Evolutionary conservation across 2,113 vertebrate genomes (phyloP), one percentile per base, ranked within the genome.

Genomic region (Isichthys henryi): DNA sequence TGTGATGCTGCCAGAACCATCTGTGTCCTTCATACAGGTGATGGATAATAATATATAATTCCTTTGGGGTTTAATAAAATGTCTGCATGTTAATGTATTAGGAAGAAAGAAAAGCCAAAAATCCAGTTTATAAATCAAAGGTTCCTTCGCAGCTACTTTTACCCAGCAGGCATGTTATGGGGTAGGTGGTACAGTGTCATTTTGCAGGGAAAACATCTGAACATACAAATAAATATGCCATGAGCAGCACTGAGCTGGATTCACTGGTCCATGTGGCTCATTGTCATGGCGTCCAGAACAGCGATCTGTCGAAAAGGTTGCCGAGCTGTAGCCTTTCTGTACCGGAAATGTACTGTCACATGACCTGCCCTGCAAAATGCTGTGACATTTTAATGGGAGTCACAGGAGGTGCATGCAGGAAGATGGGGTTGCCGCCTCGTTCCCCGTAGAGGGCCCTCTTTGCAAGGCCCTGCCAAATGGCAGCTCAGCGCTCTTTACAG

Each of bases 381-480:
- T 35, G 31, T 77, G 70, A 80, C 35, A 77, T 39, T 77, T 77
- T 77, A 77, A 77, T n/a, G 11, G 15, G 70, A 19, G n/a, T 77
- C 70, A 19, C 1, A 0, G 31, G 70, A 2, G 70, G 80, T 15
- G 17, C 45, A 10, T 23, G 80, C 19, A 6, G 52, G 62, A 62
- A n/a, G 53, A 39, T n/a, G 86, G 48, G 48, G 10, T 52, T 3
- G 10, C 10, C 23, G 13, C 19, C 6, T 46, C 11, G 1, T 23
- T 46, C 58, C 21, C 53, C 8, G 3, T 7, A 17, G 39, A 10
- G 9, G 17, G 31, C 49, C 7, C 45, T 53, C 91, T 88, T 87
- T 90, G 86, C 91, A 89, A 91, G 91, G 87, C 93, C 90, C 93
- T 93, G 93, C 94, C 93, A 93, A 93, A 91, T 90, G 84, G 89